phyloP scores from a whole-genome alignment of 2,797 vertebrate genomes.

The Petrocephalus sullivani region DNA sequence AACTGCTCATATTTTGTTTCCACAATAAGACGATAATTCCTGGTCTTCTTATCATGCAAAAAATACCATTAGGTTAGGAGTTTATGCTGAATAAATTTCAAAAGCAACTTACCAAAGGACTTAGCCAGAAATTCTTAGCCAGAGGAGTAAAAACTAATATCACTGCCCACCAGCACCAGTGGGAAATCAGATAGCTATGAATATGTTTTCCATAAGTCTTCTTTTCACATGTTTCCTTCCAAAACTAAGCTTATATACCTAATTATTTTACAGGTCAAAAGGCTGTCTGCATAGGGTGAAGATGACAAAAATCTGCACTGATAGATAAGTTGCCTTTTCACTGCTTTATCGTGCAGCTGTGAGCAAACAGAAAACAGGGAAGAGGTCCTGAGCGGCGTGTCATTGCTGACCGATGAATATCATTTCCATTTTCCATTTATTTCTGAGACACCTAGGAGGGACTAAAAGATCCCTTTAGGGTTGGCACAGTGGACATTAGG shows the following conservation, averaged over 20 bases:
- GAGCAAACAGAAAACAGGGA: background rate
- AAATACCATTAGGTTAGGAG: background rate
- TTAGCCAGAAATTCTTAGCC: background rate
- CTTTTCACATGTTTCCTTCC: background rate
- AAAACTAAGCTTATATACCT: background rate
- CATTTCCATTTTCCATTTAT: background rate
- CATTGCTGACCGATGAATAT: background rate
- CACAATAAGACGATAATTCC: background rate
- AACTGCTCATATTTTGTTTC: conserved; percentile 6
- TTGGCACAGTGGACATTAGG: background rate
- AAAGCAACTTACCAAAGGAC: background rate
- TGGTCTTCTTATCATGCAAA: background rate
- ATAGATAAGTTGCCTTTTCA: background rate
- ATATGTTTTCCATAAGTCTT: background rate
- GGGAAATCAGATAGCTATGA: background rate
- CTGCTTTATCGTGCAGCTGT: background rate
- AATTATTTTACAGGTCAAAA: background rate
- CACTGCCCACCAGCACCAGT: background rate
- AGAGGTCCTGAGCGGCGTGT: background rate
- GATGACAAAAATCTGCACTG: background rate
- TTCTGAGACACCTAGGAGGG: background rate
- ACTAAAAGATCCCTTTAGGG: background rate
- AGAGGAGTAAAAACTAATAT: background rate
- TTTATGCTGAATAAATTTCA: background rate
- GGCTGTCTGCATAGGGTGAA: background rate